phyloP scores from a whole-genome alignment of 2,113 vertebrate species.

The Trachemys scripta region DNA sequence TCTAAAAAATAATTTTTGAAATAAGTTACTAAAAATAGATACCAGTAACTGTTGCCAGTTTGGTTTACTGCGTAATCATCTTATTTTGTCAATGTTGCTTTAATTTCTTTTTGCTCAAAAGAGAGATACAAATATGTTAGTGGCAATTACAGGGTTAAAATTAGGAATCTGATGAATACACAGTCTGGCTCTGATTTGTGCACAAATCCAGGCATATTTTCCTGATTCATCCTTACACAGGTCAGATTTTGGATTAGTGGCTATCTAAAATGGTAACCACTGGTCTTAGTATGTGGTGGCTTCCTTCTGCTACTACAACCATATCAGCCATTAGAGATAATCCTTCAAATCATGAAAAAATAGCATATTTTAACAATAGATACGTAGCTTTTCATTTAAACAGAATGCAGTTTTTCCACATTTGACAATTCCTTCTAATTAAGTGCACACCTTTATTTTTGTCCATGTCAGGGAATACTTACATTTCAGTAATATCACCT shows the following conservation, averaged over 20 bases:
- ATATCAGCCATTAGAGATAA: neutral
- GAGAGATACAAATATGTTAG: neutral
- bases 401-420: constrained; percentile 4
- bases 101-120: neutral
- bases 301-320: neutral
- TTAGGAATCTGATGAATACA: neutral
- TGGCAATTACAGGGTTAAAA: neutral
- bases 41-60: neutral
- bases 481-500: neutral
- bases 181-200: neutral
- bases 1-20: neutral
- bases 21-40: neutral
- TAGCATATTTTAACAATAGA: constrained; percentile 55
- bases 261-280: neutral
- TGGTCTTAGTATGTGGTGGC: neutral
- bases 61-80: neutral
- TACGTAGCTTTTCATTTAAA: constrained; percentile 55
- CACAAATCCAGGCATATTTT: neutral
- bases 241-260: neutral
- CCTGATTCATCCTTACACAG: neutral
- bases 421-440: constrained; percentile 16
- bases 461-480: neutral
- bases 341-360: constrained; percentile 32
- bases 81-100: neutral
- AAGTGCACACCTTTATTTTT: neutral